Conservation (phyloP, 2,113 vertebrate species). For the Tyrannus savana region DNA sequence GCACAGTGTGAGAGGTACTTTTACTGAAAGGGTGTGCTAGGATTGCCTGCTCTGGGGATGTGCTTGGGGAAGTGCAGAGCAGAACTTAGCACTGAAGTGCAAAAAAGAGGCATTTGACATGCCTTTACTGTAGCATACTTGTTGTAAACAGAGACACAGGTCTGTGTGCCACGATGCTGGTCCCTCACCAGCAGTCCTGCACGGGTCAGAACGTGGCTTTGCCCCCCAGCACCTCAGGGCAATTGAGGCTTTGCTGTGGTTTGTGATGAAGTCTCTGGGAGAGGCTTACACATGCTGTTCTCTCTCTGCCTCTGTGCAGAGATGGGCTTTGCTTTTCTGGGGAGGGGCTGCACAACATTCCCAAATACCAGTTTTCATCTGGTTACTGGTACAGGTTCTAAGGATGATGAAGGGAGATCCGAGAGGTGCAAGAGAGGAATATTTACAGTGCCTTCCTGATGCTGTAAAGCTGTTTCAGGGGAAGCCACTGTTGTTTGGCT, state of each 20-base stretch:
- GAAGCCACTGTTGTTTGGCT: not conserved
- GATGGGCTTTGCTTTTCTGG: not conserved
- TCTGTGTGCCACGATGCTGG: fast-evolving
- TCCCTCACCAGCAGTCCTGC: not conserved
- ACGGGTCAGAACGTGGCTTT: not conserved
- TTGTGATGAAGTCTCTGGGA: not conserved
- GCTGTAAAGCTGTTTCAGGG: not conserved
- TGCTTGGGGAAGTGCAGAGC: not conserved
- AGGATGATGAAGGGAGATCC: not conserved
- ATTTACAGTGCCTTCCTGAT: not conserved
- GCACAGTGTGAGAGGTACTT: not conserved
- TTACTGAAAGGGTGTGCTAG: not conserved
- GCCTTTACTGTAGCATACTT: fast-evolving
- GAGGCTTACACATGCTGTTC: not conserved
- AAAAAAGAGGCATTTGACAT: not conserved
- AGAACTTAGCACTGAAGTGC: not conserved
- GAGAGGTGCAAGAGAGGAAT: not conserved
- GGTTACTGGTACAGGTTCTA: not conserved
- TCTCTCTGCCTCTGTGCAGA: not conserved
- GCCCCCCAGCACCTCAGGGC: not conserved
- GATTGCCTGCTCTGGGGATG: not conserved
- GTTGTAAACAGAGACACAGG: fast-evolving
- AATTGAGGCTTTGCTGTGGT: not conserved
- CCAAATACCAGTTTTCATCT: not conserved
- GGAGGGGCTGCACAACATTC: not conserved